phyloP scores from a whole-genome alignment of 2,888 invertebrate species.

The Mechanitis messenoides region DNA sequence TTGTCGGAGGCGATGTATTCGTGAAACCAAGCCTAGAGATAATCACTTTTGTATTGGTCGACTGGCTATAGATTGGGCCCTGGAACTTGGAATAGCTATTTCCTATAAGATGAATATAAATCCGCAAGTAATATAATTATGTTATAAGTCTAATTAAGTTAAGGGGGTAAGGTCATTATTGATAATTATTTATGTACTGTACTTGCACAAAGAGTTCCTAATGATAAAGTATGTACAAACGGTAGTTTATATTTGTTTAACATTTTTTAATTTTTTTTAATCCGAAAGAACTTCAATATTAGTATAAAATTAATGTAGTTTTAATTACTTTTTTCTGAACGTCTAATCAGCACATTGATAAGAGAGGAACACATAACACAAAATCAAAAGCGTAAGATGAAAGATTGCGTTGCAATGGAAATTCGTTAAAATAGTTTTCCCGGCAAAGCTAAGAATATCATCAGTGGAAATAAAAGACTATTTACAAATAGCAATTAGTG shows the following conservation, averaged over 20 bases:
- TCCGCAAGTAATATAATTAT: not conserved
- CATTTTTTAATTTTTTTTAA: not conserved
- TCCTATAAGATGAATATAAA: constrained; percentile 1
- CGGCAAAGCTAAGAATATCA: constrained; percentile 22
- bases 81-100: not conserved
- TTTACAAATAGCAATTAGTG: constrained; percentile 27
- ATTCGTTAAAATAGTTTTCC: constrained; percentile 22
- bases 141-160: too few relatives aligned
- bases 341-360: not conserved
- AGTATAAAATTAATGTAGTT: too few relatives aligned
- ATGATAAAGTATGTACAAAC: too few relatives aligned
- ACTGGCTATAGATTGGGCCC: not conserved
- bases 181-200: too few relatives aligned
- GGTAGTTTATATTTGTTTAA: constrained; percentile 3
- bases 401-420: constrained; percentile 12
- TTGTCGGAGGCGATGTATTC: not conserved
- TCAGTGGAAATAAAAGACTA: constrained; percentile 25
- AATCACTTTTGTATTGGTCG: constrained; percentile 1
- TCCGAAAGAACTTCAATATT: too few relatives aligned
- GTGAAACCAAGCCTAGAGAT: not conserved
- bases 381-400: constrained; percentile 11
- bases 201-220: not conserved
- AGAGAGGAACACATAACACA: not conserved
- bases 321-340: not conserved
- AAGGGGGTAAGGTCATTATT: too few relatives aligned